Base-by-base conservation (phyloP, 2,797 vertebrate genomes). In the Hydrocynus forskahlii region DNA sequence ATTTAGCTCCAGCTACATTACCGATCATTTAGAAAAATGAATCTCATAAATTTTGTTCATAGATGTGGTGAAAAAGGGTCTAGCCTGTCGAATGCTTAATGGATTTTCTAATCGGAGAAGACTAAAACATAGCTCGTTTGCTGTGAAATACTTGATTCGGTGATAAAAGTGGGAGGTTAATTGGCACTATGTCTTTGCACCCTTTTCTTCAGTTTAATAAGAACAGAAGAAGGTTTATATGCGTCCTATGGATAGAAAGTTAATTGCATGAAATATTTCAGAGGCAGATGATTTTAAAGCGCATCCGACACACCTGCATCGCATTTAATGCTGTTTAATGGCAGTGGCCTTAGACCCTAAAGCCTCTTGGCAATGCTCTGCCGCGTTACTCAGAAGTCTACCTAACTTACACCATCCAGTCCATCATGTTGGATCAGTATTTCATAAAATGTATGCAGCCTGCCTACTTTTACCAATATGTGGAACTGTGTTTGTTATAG, bases 21-120 rank as follows among this genome's bases (percentile, higher is more conserved):
- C 52, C 17, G 54, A 68, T 21, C 57, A 80, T 50, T 83, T 79
- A 50, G 75, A 40, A 75, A 67, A 79, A 79, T 72, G 9, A 38
- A 80, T 76, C 19, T 71, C 62, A 67, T 67, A 80, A 59, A 64
- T 72, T 72, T 60, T 64, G 66, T 55, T 72, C 52, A 72, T 66
- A 59, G 43, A 54, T 73, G 23, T 66, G 17, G 21, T 43, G 19
- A 64, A 62, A 76, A 64, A 67, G 5, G 19, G 16, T 48, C 21
- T 55, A 40, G 14, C 50, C 48, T 57, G 38, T 19, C 4, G 54
- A 23, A 35, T 78, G 14, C 59, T 76, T 83, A 76, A 83, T 80
- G 67, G 59, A 67, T 76, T 80, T 76, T 48, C 64, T 80, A 59
- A 76, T 80, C 40, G 17, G 70, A 17, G 16, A 45, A 76, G 70